A percentile compares a stretch with the other conserved stretches of the same genome.
Conservation (phyloP, 1,140 invertebrate species). For the Bombus consobrinus region DNA sequence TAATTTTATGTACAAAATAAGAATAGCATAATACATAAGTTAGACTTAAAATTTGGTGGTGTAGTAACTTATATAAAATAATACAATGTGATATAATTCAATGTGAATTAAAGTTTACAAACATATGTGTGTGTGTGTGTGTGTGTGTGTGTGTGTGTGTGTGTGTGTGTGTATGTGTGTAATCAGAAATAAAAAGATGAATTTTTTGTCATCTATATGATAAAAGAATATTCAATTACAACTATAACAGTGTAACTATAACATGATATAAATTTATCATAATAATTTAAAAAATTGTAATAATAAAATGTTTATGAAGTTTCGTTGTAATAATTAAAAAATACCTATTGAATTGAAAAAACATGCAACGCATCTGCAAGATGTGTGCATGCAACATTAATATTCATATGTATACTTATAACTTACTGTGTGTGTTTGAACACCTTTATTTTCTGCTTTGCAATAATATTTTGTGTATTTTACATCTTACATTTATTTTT, state of each 20-base stretch:
- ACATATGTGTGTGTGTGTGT: background rate
- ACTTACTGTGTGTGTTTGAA: conserved; percentile 3
- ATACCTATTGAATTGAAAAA: background rate
- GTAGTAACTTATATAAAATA: conserved; percentile 66
- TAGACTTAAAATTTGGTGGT: conserved; percentile 62
- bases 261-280: background rate
- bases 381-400: conserved; percentile 23
- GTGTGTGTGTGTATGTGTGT: background rate
- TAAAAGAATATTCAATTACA: conserved; percentile 10
- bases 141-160: background rate
- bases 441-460: conserved; percentile 10
- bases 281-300: conserved; percentile 13
- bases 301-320: conserved; percentile 3
- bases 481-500: conserved; percentile 13
- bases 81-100: conserved; percentile 41
- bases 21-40: conserved; percentile 68
- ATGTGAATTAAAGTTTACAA: conserved; percentile 17
- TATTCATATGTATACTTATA: background rate
- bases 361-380: conserved; percentile 30
- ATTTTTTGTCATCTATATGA: conserved; percentile 20
- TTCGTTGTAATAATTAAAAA: conserved; percentile 21
- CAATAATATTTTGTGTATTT: conserved; percentile 7
- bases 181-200: conserved; percentile 44
- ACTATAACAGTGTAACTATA: conserved; percentile 1
- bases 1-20: conserved; percentile 80